Conservation (phyloP, 2,888 invertebrate species). For the Agrochola macilenta region DNA sequence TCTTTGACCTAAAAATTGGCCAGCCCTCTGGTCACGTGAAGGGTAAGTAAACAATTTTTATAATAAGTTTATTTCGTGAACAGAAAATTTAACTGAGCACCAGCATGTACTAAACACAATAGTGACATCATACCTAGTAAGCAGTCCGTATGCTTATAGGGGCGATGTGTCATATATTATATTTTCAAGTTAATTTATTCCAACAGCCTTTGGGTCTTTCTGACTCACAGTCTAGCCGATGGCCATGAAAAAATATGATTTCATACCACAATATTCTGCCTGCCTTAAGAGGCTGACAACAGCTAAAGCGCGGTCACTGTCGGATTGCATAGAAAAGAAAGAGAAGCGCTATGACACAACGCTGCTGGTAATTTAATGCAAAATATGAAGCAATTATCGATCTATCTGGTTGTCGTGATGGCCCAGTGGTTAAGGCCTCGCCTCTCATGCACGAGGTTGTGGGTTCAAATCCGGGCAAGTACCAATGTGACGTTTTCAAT, state of each 20-base stretch:
- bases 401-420: too few relatives aligned
- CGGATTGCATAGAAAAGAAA: background rate
- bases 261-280: background rate
- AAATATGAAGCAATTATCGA: too few relatives aligned
- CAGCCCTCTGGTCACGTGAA: too few relatives aligned
- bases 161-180: constrained; percentile 22
- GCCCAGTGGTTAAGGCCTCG: too few relatives aligned
- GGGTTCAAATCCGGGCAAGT: too few relatives aligned
- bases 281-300: background rate
- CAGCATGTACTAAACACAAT: constrained; percentile 3
- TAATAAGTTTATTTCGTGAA: background rate
- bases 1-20: too few relatives aligned
- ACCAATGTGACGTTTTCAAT: too few relatives aligned
- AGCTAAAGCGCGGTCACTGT: too few relatives aligned
- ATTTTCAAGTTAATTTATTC: constrained; percentile 46
- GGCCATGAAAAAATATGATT: constrained; percentile 34
- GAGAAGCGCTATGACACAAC: too few relatives aligned
- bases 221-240: constrained; percentile 48
- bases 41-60: background rate
- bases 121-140: constrained; percentile 44
- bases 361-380: too few relatives aligned
- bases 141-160: background rate
- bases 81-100: background rate
- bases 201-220: constrained; percentile 28
- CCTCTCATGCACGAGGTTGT: too few relatives aligned